A percentile compares a stretch with the other conserved stretches of the same genome.
Conservation (phyloP, 2,888 invertebrate species). For the Gibbula magus region DNA sequence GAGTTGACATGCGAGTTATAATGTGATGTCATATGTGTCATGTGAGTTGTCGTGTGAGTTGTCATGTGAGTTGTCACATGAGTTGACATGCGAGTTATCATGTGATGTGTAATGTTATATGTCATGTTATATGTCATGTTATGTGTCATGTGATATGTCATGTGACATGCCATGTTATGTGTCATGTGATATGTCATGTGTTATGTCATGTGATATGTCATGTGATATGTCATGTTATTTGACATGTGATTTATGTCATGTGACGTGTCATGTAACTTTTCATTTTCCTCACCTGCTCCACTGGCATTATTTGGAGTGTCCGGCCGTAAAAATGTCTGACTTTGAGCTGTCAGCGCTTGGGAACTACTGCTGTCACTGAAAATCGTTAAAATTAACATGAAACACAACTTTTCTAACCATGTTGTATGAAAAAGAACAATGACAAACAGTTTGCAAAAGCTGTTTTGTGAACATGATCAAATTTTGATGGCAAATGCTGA, state of each 20-base stretch:
- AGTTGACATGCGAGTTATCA: neutral
- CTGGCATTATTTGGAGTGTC: constrained; percentile 77
- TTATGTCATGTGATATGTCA: neutral
- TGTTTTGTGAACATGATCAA: neutral
- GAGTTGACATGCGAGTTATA: neutral
- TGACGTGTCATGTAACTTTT: neutral
- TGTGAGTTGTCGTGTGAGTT: neutral
- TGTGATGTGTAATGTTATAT: neutral
- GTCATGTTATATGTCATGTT: neutral
- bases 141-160: neutral
- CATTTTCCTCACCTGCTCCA: constrained; percentile 49
- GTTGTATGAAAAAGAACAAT: neutral
- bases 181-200: neutral
- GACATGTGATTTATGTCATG: neutral
- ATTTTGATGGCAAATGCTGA: too few species aligned
- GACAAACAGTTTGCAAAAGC: neutral
- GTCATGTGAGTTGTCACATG: neutral
- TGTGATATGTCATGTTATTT: neutral
- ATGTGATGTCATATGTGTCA: neutral
- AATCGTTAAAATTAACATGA: constrained; percentile 11
- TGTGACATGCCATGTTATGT: neutral
- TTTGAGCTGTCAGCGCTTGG: constrained; percentile 72
- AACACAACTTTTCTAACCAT: neutral
- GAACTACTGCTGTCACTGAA: constrained; percentile 73
- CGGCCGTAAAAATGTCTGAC: constrained; percentile 76